Conservation (phyloP, 2,888 invertebrate species). For the Caenorhabditis sp. region DNA sequence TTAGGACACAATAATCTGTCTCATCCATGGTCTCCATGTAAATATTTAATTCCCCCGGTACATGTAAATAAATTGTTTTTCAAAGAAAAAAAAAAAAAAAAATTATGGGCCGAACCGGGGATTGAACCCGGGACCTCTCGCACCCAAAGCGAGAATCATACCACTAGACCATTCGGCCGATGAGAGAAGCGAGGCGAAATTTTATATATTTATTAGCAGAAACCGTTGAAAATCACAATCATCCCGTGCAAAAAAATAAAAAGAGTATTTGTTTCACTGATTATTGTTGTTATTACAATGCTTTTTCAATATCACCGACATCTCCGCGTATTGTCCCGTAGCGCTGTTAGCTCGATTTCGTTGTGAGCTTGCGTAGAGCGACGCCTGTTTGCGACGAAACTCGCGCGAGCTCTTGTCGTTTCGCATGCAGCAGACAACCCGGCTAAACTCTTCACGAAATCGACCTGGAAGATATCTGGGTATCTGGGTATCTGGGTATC, state of each 20-base stretch:
- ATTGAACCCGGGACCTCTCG: constrained; percentile 71
- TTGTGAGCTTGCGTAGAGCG: constrained; percentile 30
- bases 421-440: constrained; percentile 73
- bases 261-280: not conserved
- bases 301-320: constrained; percentile 21
- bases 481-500: no score
- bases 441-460: constrained; percentile 67
- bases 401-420: constrained; percentile 28
- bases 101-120: constrained; percentile 40
- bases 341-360: constrained; percentile 26
- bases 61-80: no score
- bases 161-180: constrained; percentile 67
- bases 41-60: no score
- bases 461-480: no score
- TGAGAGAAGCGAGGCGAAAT: no score
- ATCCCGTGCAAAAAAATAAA: constrained; percentile 4
- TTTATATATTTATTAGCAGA: no score
- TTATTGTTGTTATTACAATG: not conserved
- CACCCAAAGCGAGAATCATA: constrained; percentile 71
- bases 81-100: not conserved
- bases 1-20: no score
- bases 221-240: no score
- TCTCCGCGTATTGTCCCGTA: constrained; percentile 17
- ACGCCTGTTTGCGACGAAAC: constrained; percentile 34
- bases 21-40: no score